Percentiles rank a stretch among this genome's conserved stretches.
These are phyloP conservation scores for Stomorhina lunata DNA, from an alignment of 2,888 invertebrate species.

Conservation along the genomic window DNA sequence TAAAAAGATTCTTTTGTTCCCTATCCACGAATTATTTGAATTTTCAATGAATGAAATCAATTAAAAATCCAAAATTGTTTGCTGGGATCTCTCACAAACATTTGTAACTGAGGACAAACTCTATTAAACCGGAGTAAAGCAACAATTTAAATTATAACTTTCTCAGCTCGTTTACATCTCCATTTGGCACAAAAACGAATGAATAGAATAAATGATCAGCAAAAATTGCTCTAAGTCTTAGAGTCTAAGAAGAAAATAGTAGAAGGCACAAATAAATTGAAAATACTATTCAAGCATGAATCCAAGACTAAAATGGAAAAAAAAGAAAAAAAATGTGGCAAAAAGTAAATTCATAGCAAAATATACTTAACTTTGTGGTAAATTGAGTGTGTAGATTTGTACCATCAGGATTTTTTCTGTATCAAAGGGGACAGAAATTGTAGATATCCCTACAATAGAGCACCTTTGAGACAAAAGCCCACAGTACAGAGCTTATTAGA, in stretches of 20 bases:
- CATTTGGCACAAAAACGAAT: background rate
- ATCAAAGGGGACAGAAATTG: background rate
- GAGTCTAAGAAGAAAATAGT: background rate
- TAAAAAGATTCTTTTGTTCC: too few relatives aligned
- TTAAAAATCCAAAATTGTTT: too few relatives aligned
- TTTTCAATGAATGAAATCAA: too few relatives aligned
- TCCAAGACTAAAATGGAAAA: constrained; percentile 7
- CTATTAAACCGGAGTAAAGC: background rate
- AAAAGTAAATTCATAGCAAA: background rate
- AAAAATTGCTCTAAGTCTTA: background rate
- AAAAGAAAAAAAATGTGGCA: background rate
- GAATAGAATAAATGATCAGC: constrained; percentile 9
- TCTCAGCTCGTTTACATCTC: background rate
- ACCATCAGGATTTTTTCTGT: background rate
- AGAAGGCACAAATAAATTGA: background rate
- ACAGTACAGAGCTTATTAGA: too few relatives aligned
- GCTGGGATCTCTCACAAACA: too few relatives aligned
- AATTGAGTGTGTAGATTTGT: background rate
- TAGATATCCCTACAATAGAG: too few relatives aligned
- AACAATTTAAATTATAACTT: constrained; percentile 30
- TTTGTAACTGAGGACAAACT: too few relatives aligned
- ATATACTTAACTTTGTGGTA: background rate
- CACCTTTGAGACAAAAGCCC: too few relatives aligned
- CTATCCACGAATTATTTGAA: too few relatives aligned
- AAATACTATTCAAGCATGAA: constrained; percentile 15